phyloP scores from a whole-genome alignment of 64 coral and sea anemone genomes.

The Pocillopora verrucosa region DNA sequence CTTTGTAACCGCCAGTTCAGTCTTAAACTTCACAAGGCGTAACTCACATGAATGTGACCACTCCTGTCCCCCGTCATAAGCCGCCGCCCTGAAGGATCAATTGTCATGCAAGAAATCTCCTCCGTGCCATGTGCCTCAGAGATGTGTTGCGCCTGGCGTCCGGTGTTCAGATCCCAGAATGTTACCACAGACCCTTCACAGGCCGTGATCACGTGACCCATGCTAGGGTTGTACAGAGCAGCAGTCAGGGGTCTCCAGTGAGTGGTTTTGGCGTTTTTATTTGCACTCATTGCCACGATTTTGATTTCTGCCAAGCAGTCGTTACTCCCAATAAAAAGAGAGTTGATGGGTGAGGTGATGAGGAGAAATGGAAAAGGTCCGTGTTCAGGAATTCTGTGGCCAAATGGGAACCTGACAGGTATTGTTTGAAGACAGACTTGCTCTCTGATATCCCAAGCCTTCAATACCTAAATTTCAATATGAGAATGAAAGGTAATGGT shows the following conservation, averaged over 20 bases:
- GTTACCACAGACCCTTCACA: constrained; percentile 69
- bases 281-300: constrained; percentile 56
- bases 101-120: constrained; percentile 85
- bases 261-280: constrained; percentile 67
- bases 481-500: not conserved
- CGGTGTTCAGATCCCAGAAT: constrained; percentile 71
- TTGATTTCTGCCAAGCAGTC: constrained; percentile 90
- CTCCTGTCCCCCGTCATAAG: constrained; percentile 77
- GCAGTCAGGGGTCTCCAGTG: constrained; percentile 80
- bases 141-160: constrained; percentile 62
- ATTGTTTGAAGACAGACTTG: constrained; percentile 86
- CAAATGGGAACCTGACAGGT: constrained; percentile 75
- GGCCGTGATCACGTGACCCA: constrained; percentile 84
- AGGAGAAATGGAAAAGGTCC: constrained; percentile 91
- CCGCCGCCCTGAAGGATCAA: constrained; percentile 68
- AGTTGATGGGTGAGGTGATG: constrained; percentile 65
- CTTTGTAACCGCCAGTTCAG: no score
- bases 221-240: constrained; percentile 71
- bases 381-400: constrained; percentile 84
- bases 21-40: not conserved
- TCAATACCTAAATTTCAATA: constrained; percentile 67
- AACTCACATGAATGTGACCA: constrained; percentile 82
- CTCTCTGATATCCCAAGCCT: constrained; percentile 88
- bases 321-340: constrained; percentile 84
- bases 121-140: constrained; percentile 72